A percentile compares a stretch with the other conserved stretches of the same genome.
These are phyloP conservation scores for Drosophila aff. DNA, from an alignment of 1,140 invertebrate species.

Conservation along the genomic window DNA sequence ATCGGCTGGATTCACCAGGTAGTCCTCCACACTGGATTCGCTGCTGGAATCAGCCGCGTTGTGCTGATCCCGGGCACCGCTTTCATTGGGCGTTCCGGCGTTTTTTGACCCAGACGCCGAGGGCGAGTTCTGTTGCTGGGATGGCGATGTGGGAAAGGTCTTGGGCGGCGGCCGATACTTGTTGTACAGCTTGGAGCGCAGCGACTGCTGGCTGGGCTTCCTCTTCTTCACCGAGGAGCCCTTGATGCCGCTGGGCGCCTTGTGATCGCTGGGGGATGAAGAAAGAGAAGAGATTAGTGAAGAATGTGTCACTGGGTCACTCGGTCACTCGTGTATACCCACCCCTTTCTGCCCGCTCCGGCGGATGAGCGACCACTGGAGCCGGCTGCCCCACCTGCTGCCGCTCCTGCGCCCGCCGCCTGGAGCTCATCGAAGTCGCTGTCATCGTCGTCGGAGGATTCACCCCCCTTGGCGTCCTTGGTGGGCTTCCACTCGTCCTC, in stretches of 20 bases:
- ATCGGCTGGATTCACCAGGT: constrained; percentile 81
- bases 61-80: constrained; percentile 49
- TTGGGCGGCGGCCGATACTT: constrained; percentile 82
- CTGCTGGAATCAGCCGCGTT: constrained; percentile 74
- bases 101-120: constrained; percentile 83
- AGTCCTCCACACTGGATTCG: constrained; percentile 82
- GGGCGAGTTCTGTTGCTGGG: constrained; percentile 70
- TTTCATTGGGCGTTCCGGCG: constrained; percentile 84
- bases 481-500: constrained; percentile 81
- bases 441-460: constrained; percentile 81
- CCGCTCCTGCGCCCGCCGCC: constrained; percentile 18
- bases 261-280: constrained; percentile 50
- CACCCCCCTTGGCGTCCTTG: constrained; percentile 72
- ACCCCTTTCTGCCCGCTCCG: constrained; percentile 50
- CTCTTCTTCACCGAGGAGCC: constrained; percentile 74
- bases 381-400: constrained; percentile 15
- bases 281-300: not conserved
- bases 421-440: constrained; percentile 74
- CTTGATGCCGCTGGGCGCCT: constrained; percentile 63
- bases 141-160: constrained; percentile 64
- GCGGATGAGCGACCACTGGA: constrained; percentile 59
- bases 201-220: constrained; percentile 73
- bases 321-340: constrained; percentile 16
- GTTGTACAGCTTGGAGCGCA: constrained; percentile 80
- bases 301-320: not conserved